phyloP scores from a whole-genome alignment of 2,888 invertebrate species.

The Thecophora atra region DNA sequence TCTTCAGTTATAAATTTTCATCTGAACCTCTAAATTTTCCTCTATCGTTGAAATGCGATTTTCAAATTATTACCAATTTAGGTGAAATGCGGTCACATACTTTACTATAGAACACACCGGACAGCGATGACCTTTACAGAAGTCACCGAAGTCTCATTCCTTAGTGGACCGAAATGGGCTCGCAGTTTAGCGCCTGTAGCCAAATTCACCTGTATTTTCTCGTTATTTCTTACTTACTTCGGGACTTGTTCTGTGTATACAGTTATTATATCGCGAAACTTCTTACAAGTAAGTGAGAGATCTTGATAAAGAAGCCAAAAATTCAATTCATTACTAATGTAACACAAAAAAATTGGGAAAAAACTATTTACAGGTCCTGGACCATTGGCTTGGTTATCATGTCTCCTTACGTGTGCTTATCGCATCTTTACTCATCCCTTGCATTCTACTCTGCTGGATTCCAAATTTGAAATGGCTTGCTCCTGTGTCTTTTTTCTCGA shows the following conservation, averaged over 20 bases:
- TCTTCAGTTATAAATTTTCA: too few species aligned
- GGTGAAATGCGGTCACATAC: slow-evolving; percentile 84
- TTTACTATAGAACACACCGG: slow-evolving; percentile 77
- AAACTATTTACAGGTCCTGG: too few species aligned
- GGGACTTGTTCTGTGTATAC: slow-evolving; percentile 98
- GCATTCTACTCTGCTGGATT: slow-evolving; percentile 84
- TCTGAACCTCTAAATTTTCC: background rate
- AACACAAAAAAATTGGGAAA: too few species aligned
- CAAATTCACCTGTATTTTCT: slow-evolving; percentile 60
- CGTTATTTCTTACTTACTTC: slow-evolving; percentile 88
- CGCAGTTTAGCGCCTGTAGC: slow-evolving; percentile 70
- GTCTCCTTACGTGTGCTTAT: slow-evolving; percentile 74
- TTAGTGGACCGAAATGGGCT: slow-evolving; percentile 78
- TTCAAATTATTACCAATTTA: too few species aligned
- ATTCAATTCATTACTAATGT: background rate
- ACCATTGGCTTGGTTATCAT: slow-evolving; percentile 68
- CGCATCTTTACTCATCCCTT: slow-evolving; percentile 74
- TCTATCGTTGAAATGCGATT: too few species aligned
- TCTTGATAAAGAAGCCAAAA: background rate
- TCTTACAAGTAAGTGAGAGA: slow-evolving; percentile 70
- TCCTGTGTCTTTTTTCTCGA: slow-evolving; percentile 93
- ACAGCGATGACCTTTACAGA: slow-evolving; percentile 86
- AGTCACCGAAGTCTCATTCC: slow-evolving; percentile 82
- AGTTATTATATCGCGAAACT: slow-evolving; percentile 89
- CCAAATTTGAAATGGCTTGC: slow-evolving; percentile 90